These are phyloP conservation scores for Phalacrocorax brasilianus DNA, from an alignment of 2,113 vertebrate genomes.

Conservation along the genomic window DNA sequence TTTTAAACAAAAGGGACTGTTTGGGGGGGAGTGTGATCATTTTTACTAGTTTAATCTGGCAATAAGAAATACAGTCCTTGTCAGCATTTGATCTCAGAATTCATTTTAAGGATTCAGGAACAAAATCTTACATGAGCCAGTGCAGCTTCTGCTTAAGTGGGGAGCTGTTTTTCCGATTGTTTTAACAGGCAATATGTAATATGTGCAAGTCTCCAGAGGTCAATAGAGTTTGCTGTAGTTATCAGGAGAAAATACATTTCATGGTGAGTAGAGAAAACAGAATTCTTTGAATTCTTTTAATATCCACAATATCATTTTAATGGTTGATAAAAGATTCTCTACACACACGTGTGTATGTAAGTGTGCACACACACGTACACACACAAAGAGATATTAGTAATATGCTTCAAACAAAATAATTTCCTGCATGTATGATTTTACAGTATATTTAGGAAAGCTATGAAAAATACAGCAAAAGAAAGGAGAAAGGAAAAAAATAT, in stretches of 20 bases:
- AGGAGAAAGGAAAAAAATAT: neutral
- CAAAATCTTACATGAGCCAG: neutral
- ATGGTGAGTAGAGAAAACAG: neutral
- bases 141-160: neutral
- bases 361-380: neutral
- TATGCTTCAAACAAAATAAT: neutral
- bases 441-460: neutral
- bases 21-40: neutral
- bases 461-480: neutral
- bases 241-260: slow-evolving; percentile 2
- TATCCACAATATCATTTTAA: neutral
- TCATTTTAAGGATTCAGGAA: neutral
- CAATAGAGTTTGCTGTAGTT: slow-evolving; percentile 2
- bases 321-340: neutral
- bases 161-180: neutral
- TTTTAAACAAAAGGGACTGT: neutral
- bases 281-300: neutral
- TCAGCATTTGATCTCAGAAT: neutral
- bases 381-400: neutral
- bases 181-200: neutral
- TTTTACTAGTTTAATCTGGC: neutral
- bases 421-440: neutral
- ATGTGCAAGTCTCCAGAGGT: neutral
- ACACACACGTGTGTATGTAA: rapidly evolving
- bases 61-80: neutral